phyloP scores from a whole-genome alignment of 1,140 invertebrate genomes.

The Xylocopa sonorina region DNA sequence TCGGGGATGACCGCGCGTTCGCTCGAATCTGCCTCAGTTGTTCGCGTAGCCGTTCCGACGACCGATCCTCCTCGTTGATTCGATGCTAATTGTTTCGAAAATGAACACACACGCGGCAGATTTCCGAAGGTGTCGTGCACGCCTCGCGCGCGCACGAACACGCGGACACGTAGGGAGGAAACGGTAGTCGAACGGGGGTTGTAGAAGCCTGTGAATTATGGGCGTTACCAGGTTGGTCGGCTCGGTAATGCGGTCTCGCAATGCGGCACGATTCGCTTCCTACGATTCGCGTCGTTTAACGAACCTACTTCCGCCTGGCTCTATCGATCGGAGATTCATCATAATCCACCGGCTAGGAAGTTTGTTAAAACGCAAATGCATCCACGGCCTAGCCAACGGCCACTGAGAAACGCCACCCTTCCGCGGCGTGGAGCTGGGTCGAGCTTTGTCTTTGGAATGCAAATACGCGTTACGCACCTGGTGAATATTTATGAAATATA shows the following conservation, averaged over 20 bases:
- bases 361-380: conserved; percentile 10
- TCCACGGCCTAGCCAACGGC: not conserved
- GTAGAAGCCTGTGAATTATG: conserved; percentile 45
- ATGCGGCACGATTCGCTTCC: conserved; percentile 43
- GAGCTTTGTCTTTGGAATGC: conserved; percentile 6
- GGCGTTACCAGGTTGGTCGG: conserved; percentile 12
- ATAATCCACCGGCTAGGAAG: conserved; percentile 8
- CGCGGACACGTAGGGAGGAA: not conserved
- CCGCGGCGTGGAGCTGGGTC: not conserved
- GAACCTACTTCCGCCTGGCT: not conserved
- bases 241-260: conserved; percentile 53
- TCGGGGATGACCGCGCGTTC: not conserved
- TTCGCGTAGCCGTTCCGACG: not conserved
- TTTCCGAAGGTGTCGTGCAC: not conserved
- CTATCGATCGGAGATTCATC: conserved; percentile 36
- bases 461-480: conserved; percentile 23
- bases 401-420: conserved; percentile 7
- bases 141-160: not conserved
- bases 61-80: not conserved
- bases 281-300: conserved; percentile 42
- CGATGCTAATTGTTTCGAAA: conserved; percentile 29
- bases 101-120: not conserved
- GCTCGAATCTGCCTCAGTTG: not conserved
- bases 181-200: not conserved
- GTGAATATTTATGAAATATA: conserved; percentile 33